Base-by-base conservation (phyloP, 2,888 invertebrate species). In the Conops quadrifasciatus region DNA sequence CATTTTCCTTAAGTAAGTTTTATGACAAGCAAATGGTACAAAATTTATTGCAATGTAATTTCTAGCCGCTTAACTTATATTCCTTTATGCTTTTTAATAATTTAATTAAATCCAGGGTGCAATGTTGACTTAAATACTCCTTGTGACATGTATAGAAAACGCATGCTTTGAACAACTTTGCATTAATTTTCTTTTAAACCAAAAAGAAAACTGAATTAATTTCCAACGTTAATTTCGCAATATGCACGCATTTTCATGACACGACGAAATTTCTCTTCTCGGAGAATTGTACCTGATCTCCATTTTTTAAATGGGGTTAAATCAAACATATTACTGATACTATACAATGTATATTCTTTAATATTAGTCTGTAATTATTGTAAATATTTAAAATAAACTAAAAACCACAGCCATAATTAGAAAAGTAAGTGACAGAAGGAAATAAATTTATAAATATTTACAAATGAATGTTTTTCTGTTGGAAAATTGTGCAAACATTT, bases 251-350 rank as follows among this genome's bases (percentile, higher is more conserved):
- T 36, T 36, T 36, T 9, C 4, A 36, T 36, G 36, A 9, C 36
- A 36, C 9, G 36, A 36, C 9, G 36, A 36, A 36, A 36, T 53
- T 63, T 67, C 28, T 62, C 21, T 59, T 13, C 28, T 66, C 51
- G 60, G 43, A 72, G 69, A 47, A 67, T 56, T 71, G 71, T 71
- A 71, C 71, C 71, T 71, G 71, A 67, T 67, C 62, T 59, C 70
- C 45, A 47, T 19, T 45, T 43, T 64, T 19, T 47, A 43, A n/a
- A 51, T 66, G 60, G 36, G 60, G 26, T 21, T 24, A 47, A 53
- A 63, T 30, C 47, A 30, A 62, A 30, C 30, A 60, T 60, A 60
- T 2, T n/a, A n/a, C n/a, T n/a, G n/a, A n/a, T n/a, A n/a, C n/a
- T n/a, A n/a, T n/a, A n/a, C n/a, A n/a, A n/a, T n/a, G n/a, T n/a